Evolutionary conservation across 2,113 vertebrate species (phyloP).

Genomic region (human): DNA sequence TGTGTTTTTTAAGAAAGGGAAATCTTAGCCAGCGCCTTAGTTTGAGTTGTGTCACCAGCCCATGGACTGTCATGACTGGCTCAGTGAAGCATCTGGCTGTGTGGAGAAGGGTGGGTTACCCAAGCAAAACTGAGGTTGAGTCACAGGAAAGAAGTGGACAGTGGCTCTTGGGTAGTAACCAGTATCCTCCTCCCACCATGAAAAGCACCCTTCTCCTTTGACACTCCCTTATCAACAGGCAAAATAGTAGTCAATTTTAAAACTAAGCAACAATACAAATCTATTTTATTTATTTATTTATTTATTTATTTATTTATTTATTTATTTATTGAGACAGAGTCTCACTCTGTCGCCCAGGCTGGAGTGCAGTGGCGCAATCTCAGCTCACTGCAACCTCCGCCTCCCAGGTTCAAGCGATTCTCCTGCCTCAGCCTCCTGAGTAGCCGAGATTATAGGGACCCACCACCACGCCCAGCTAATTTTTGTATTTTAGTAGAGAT

Average conservation of each 20-base stretch:
- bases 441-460: too few relatives aligned
- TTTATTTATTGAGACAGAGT: too few relatives aligned
- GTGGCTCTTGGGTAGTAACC: not conserved
- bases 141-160: not conserved
- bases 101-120: not conserved
- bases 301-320: too few relatives aligned
- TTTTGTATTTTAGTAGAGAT: too few relatives aligned
- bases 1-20: not conserved
- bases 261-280: not conserved
- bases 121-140: not conserved
- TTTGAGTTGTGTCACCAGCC: not conserved
- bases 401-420: too few relatives aligned
- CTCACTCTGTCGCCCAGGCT: too few relatives aligned
- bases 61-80: not conserved
- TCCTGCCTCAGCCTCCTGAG: too few relatives aligned
- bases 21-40: not conserved
- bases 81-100: not conserved
- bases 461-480: too few relatives aligned
- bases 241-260: not conserved
- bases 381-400: too few relatives aligned
- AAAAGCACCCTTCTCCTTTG: not conserved
- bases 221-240: not conserved
- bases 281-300: too few relatives aligned
- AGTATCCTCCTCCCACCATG: not conserved
- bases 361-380: too few relatives aligned